Base-by-base conservation (phyloP, 2,888 invertebrate species). In the Petrophora chlorosata region DNA sequence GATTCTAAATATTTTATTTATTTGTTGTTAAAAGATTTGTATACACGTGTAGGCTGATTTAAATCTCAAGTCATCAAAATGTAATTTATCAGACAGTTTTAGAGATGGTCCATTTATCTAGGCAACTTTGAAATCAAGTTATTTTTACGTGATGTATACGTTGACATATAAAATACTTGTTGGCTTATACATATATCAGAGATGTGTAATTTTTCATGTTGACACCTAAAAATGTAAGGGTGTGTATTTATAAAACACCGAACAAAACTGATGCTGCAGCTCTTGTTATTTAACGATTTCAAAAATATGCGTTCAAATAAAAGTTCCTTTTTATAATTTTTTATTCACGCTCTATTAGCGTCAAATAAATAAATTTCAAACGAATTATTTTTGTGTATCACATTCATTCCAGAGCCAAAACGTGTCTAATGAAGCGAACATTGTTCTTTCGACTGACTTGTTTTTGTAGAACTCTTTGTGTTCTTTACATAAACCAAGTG, bases 381-480 rank as follows among this genome's bases (percentile, higher is more conserved):
- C 45, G 38, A 47, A 47, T 47, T 13, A 30, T 47, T 42, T 52
- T 44, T 48, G 13, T 29, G 32, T 22, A 38, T 12, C 28, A 36
- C 29, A 45, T 61, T 56, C 53, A 61, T 65, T 65, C 56, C 40
- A 34, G 28, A 22, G 38, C 56, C 56, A 62, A 70, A 73, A 81
- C 85, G 85, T 87, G 87, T 82, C 86, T 85, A 88, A 89, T 87
- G 85, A 89, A 79, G 67, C 80, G 77, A 63, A 47, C 69, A 64
- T 67, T 65, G 69, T 75, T 84, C 79, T 79, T 81, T 69, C 66
- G 53, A 51, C 39, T 49, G 56, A 72, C 65, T 78, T 75, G 75
- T 80, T 82, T 81, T 76, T 76, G 62, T 73, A 70, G 61, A 70
- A 70, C 70, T 73, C 76, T 82, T 85, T 85, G 79, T 86, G 72